Conservation (phyloP, 1,140 invertebrate genomes). For the Caenorhabditis tropicalis region DNA sequence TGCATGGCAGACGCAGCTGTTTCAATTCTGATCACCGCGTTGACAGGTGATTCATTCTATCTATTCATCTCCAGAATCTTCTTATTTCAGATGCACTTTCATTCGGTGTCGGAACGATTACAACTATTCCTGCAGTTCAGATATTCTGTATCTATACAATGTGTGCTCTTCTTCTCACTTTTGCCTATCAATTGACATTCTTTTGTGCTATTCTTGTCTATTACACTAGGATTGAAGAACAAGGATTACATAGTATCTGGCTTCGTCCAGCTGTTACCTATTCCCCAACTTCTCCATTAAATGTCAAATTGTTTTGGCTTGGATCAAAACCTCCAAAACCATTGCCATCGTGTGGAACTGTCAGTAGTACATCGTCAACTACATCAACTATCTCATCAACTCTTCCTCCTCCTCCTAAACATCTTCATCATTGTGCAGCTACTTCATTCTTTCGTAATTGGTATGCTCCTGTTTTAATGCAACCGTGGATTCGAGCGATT, state of each 20-base stretch:
- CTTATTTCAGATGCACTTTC: slow-evolving; percentile 72
- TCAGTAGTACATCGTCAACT: neutral
- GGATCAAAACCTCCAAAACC: slow-evolving; percentile 14
- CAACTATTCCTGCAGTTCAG: slow-evolving; percentile 77
- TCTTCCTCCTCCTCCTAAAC: slow-evolving; percentile 57
- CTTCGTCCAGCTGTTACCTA: slow-evolving; percentile 49
- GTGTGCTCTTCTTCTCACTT: slow-evolving; percentile 88
- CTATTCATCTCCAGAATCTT: neutral
- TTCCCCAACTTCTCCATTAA: slow-evolving; percentile 50
- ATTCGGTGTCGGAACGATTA: slow-evolving; percentile 74
- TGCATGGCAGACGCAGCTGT: slow-evolving; percentile 73
- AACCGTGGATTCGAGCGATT: slow-evolving; percentile 62
- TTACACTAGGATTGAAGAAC: slow-evolving; percentile 63
- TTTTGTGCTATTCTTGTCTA: slow-evolving; percentile 65
- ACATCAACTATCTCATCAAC: neutral
- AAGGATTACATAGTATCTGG: slow-evolving; percentile 65
- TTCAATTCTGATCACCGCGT: slow-evolving; percentile 75
- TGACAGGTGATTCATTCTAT: slow-evolving; percentile 69
- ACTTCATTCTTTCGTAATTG: slow-evolving; percentile 67
- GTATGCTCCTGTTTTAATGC: slow-evolving; percentile 70
- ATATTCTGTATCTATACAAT: slow-evolving; percentile 97
- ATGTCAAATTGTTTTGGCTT: neutral
- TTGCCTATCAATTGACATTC: slow-evolving; percentile 82
- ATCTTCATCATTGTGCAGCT: slow-evolving; percentile 57
- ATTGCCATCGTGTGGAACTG: neutral